A percentile compares a stretch with the other conserved stretches of the same genome.
phyloP scores from a whole-genome alignment of 1,140 invertebrate species.

The Dermatophagoides farinae region DNA sequence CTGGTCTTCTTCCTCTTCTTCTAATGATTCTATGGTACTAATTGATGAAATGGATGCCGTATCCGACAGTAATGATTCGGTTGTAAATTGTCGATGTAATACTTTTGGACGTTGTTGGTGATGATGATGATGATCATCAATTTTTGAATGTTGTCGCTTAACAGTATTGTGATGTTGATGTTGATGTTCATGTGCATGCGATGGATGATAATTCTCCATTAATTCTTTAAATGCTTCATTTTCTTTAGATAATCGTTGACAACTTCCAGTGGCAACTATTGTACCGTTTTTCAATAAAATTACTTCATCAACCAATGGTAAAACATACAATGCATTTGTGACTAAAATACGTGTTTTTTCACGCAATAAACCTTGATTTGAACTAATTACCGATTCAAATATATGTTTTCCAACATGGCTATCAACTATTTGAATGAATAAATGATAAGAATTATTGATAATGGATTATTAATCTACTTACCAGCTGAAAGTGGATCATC shows the following conservation, averaged over 20 bases:
- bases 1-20: background rate
- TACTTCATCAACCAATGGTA: slow-evolving; percentile 27
- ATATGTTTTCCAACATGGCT: slow-evolving; percentile 17
- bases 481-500: slow-evolving; percentile 24
- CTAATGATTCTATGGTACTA: background rate
- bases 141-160: background rate
- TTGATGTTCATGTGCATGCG: background rate
- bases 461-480: background rate
- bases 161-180: background rate
- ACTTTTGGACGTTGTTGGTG: background rate
- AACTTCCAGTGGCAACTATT: slow-evolving; percentile 25
- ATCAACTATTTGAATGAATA: slow-evolving; percentile 28
- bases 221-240: slow-evolving; percentile 30
- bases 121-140: background rate
- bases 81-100: background rate
- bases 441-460: background rate
- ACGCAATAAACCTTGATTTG: slow-evolving; percentile 15
- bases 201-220: slow-evolving; percentile 48
- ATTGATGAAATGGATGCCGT: background rate
- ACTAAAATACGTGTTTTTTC: slow-evolving; percentile 27
- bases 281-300: slow-evolving; percentile 25
- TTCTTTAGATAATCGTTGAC: slow-evolving; percentile 22
- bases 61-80: background rate
- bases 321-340: slow-evolving; percentile 27
- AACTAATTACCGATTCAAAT: slow-evolving; percentile 29